Evolutionary conservation across 2,888 invertebrate genomes (phyloP).

Genomic region (Endomychus coccineus): DNA sequence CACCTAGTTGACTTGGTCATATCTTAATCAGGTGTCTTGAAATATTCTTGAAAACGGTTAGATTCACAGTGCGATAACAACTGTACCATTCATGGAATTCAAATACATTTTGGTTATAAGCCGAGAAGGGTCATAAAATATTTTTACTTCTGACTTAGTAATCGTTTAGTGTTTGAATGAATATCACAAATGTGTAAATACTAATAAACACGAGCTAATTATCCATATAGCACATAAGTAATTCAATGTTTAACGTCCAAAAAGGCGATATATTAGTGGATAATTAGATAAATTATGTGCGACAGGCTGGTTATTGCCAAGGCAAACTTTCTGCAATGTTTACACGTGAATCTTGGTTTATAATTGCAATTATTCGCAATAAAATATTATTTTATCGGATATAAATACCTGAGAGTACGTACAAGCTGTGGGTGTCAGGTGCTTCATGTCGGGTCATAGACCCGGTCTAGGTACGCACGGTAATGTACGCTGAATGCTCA

Average conservation of each 20-base stretch:
- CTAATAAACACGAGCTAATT: slow-evolving; percentile 16
- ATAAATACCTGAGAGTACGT: slow-evolving; percentile 39
- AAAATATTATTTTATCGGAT: slow-evolving; percentile 43
- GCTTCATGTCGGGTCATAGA: slow-evolving; percentile 41
- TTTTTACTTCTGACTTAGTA: too few relatives aligned
- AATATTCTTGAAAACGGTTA: too few relatives aligned
- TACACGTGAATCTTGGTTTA: slow-evolving; percentile 35
- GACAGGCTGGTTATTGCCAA: slow-evolving; percentile 22
- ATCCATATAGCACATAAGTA: slow-evolving; percentile 16
- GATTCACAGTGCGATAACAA: too few relatives aligned
- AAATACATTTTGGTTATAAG: too few relatives aligned
- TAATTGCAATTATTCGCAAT: slow-evolving; percentile 42
- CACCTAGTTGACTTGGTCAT: too few relatives aligned
- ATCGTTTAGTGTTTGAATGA: too few relatives aligned
- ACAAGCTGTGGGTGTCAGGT: slow-evolving; percentile 43
- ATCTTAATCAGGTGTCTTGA: too few relatives aligned
- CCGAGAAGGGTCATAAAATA: too few relatives aligned
- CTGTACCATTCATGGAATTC: too few relatives aligned
- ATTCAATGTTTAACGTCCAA: slow-evolving; percentile 14
- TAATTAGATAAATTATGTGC: slow-evolving; percentile 28
- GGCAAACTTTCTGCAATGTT: slow-evolving; percentile 27
- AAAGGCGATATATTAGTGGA: slow-evolving; percentile 21
- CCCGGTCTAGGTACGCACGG: slow-evolving; percentile 32
- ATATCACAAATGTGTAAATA: too few relatives aligned
- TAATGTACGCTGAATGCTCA: slow-evolving; percentile 20